phyloP scores from a whole-genome alignment of 2,888 invertebrate genomes.

The Torymus auratus region DNA sequence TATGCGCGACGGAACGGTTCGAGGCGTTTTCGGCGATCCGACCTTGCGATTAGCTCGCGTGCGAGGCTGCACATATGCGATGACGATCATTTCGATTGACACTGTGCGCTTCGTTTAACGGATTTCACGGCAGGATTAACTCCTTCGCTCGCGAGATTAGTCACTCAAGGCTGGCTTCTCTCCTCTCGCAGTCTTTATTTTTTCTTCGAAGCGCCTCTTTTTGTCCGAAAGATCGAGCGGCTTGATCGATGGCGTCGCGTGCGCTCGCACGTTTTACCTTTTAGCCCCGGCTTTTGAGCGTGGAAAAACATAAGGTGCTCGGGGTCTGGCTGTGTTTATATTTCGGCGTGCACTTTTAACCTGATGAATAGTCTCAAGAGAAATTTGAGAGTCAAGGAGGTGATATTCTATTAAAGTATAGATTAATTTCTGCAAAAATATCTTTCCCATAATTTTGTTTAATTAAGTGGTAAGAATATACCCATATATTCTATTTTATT shows the following conservation, averaged over 20 bases:
- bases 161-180: slow-evolving; percentile 1
- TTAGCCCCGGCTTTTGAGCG: not conserved
- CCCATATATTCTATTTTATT: too few relatives aligned
- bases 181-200: not conserved
- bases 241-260: slow-evolving; percentile 30
- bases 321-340: not conserved
- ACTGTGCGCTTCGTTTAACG: slow-evolving; percentile 48
- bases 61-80: not conserved
- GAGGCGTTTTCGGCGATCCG: slow-evolving; percentile 19
- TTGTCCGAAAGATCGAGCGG: not conserved
- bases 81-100: slow-evolving; percentile 50
- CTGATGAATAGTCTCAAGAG: too few relatives aligned
- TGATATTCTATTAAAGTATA: too few relatives aligned
- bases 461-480: too few relatives aligned
- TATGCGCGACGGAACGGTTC: too few relatives aligned
- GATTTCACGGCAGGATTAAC: slow-evolving; percentile 38
- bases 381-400: too few relatives aligned
- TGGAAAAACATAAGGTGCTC: slow-evolving; percentile 1
- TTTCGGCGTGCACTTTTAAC: too few relatives aligned
- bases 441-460: too few relatives aligned
- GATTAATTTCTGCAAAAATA: too few relatives aligned
- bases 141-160: slow-evolving; percentile 42
- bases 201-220: not conserved
- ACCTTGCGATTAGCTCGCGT: slow-evolving; percentile 33
- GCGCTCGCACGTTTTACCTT: not conserved